Percentiles rank a stretch among this genome's conserved stretches.
Evolutionary conservation across 2,113 vertebrate genomes (phyloP).

Genomic region (Antechinus flavipes): DNA sequence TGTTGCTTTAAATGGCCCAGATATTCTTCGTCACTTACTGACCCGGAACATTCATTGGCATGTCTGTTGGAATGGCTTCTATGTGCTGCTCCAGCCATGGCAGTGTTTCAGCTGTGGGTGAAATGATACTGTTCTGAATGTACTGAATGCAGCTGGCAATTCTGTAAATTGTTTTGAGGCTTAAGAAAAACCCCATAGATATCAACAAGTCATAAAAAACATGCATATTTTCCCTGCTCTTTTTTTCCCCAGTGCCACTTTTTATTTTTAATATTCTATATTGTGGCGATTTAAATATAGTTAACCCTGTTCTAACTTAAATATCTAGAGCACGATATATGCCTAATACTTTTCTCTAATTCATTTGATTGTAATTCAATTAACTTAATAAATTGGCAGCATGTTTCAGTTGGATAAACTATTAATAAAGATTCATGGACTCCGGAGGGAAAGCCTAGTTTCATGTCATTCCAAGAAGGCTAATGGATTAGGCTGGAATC

Average conservation of each 20-base stretch:
- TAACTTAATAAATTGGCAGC: background rate
- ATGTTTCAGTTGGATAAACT: conserved; percentile 12
- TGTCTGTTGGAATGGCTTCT: conserved; percentile 62
- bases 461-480: conserved; percentile 7
- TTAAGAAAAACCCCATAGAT: conserved; percentile 61
- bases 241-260: conserved; percentile 5
- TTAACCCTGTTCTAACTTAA: conserved; percentile 5
- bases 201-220: conserved; percentile 74
- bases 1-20: conserved; percentile 66
- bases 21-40: conserved; percentile 30
- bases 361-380: conserved; percentile 7
- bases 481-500: conserved; percentile 5
- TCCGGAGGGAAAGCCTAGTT: background rate
- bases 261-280: conserved; percentile 14
- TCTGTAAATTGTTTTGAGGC: conserved; percentile 66
- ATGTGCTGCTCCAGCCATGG: conserved; percentile 54
- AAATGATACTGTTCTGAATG: conserved; percentile 78
- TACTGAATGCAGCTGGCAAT: conserved; percentile 79
- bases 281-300: background rate
- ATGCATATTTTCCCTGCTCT: background rate
- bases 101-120: conserved; percentile 48
- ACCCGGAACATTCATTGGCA: conserved; percentile 47
- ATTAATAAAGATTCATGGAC: conserved; percentile 27
- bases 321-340: background rate
- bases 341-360: background rate